Evolutionary conservation across 2,113 vertebrate species (phyloP).

Genomic region (Numenius arquata): DNA sequence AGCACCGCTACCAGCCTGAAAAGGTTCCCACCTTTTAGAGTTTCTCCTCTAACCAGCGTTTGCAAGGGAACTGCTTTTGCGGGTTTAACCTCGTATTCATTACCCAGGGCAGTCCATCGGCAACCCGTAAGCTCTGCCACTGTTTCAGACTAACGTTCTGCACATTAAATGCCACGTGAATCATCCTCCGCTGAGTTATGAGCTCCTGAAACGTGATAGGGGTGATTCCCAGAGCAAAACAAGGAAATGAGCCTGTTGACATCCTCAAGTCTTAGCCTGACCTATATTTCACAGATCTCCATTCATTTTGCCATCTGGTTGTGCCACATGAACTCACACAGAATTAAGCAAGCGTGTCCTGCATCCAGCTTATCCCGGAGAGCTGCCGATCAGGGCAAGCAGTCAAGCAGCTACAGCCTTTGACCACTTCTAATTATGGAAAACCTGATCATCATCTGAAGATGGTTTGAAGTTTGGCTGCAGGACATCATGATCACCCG

Average conservation of each 20-base stretch:
- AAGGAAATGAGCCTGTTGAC: constrained; percentile 4
- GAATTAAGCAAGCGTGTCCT: not conserved
- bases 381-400: not conserved
- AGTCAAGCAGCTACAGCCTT: not conserved
- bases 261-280: not conserved
- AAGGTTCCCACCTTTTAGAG: not conserved
- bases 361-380: not conserved
- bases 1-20: not conserved
- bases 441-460: not conserved
- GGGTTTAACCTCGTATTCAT: not conserved
- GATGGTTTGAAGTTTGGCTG: not conserved
- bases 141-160: not conserved
- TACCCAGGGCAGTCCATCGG: not conserved
- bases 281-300: not conserved
- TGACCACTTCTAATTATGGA: not conserved
- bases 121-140: not conserved
- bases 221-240: constrained; percentile 22
- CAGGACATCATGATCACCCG: not conserved
- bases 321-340: not conserved
- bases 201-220: not conserved
- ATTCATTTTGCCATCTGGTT: not conserved
- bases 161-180: not conserved
- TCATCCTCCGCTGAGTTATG: not conserved
- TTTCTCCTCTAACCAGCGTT: not conserved
- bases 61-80: not conserved